Evolutionary conservation across 2,113 vertebrate species (phyloP), one percentile per base, ranked within the genome.

Genomic region (Nansenia antarctica): DNA sequence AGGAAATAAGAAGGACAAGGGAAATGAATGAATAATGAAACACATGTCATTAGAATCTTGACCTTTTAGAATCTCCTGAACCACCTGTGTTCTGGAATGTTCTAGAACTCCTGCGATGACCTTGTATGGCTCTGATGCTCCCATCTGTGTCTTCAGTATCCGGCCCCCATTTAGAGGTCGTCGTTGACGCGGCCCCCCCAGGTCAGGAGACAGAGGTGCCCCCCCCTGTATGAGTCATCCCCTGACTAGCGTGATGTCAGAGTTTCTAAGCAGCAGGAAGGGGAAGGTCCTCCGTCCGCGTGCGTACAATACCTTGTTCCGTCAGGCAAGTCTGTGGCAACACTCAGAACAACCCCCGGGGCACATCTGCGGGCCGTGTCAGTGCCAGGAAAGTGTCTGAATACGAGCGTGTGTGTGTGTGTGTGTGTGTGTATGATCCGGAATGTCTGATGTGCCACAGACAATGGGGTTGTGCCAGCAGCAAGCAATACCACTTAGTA

Each of bases 311-410:
- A 34, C 11, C 24, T 62, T 9, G 2, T 1, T 12, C 3, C 18
- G 6, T 27, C 39, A 32, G 47, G 35, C 31, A 65, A 5, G 42
- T 39, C 22, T 84, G 69, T 72, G 74, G 65, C 49, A 75, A 59
- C 45, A 30, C 67, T 72, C 76, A 60, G 52, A 9, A 53, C 42
- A 35, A 37, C 20, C 22, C 37, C 47, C 45, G 58, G 47, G 26
- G 26, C 69, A 57, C 70, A 79, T 85, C 74, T 86, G 77, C 77
- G 72, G 63, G n/a, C n/a, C 67, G 53, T 11, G 31, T 7, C 63
- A 30, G 15, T 73, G 60, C 78, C 88, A 83, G 76, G 80, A 85
- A 82, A 82, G 62, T 60, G 73, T 69, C 70, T 11, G 58, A 18
- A 74, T 55, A 31, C 31, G 63, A 68, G 29, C 69, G 30, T 45